Conservation (phyloP, 1,140 invertebrate species). For the Zaprionus vittiger region DNA sequence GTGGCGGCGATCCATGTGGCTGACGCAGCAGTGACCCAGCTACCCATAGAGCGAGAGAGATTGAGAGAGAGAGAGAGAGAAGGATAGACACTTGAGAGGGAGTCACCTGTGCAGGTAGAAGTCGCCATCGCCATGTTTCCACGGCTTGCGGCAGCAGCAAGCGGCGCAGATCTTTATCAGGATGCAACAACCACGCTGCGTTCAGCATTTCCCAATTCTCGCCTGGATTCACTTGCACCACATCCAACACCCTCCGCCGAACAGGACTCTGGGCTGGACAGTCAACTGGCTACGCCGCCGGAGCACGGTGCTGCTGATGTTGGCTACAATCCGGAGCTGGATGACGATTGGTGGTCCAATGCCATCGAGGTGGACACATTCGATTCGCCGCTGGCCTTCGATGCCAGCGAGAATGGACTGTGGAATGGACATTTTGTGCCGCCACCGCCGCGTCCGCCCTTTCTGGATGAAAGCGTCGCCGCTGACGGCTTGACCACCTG, state of each 20-base stretch:
- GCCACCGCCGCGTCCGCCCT: constrained; percentile 88
- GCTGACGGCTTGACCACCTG: constrained; percentile 89
- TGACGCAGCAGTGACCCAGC: constrained; percentile 21
- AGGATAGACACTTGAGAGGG: constrained; percentile 21
- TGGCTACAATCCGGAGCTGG: constrained; percentile 65
- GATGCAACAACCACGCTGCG: constrained; percentile 77
- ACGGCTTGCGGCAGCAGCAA: constrained; percentile 57
- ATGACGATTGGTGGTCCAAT: constrained; percentile 83
- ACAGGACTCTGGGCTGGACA: constrained; percentile 34
- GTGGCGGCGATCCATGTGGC: constrained; percentile 45
- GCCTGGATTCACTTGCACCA: constrained; percentile 70
- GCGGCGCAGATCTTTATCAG: constrained; percentile 67
- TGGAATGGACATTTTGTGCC: constrained; percentile 89
- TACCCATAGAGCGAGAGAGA: not conserved
- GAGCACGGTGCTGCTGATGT: constrained; percentile 17
- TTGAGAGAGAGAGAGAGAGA: constrained; percentile 2
- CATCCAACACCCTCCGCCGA: constrained; percentile 30
- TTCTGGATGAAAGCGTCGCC: constrained; percentile 87
- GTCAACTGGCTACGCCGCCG: constrained; percentile 59
- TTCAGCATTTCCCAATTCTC: constrained; percentile 79
- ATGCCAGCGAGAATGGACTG: constrained; percentile 87
- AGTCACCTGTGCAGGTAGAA: constrained; percentile 37
- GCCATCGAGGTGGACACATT: constrained; percentile 84
- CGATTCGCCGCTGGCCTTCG: constrained; percentile 86
- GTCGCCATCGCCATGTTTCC: constrained; percentile 60